Evolutionary conservation across 23 tunicate genomes (phyloP), one percentile per base, ranked within the genome.

Genomic region (Diplosoma virens): DNA sequence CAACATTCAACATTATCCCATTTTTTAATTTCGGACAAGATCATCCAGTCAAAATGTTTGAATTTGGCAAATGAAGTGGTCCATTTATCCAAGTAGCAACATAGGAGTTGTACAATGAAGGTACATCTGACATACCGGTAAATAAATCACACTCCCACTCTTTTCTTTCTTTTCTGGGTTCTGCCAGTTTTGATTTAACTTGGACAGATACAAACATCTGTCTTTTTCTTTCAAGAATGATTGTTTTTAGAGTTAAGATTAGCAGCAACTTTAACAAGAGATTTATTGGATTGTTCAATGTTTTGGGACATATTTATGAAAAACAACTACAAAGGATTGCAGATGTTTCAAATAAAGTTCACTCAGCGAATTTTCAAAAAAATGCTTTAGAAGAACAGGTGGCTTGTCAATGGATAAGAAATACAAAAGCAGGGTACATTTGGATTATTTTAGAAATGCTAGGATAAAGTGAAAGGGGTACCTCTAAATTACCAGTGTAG

Each of bases 21-120:
- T 75, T 75, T 27, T 54, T 55, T 75, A 22, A 54, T 33, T 23
- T 75, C 25, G 67, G 26, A 75, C 67, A 75, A 54, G 3, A 75
- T 67, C 68, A 75, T 58, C 48, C 68, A 75, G 24, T 75, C 80
- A 56, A 75, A 75, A 56, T 68, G 58, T 58, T 75, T 75, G 67
- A 75, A 75, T 58, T 75, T 68, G 48, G 47, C 67, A 75, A 75
- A 75, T 56, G 67, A 56, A 56, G 3, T 56, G 67, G 80, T 73
- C 80, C 67, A 75, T 75, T 36, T 3, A 68, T 68, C 75, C 75
- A 68, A 68, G 75, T 35, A 68, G 75, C 75, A 68, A 36, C 75
- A 68, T 54, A 36, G 32, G 54, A 68, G 37, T 36, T 26, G 75
- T 68, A 68, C 75, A 68, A 68, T 68, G 24, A 68, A 68, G 75